Conservation (phyloP, 1,140 invertebrate species). For the Drosophila novamexicana region DNA sequence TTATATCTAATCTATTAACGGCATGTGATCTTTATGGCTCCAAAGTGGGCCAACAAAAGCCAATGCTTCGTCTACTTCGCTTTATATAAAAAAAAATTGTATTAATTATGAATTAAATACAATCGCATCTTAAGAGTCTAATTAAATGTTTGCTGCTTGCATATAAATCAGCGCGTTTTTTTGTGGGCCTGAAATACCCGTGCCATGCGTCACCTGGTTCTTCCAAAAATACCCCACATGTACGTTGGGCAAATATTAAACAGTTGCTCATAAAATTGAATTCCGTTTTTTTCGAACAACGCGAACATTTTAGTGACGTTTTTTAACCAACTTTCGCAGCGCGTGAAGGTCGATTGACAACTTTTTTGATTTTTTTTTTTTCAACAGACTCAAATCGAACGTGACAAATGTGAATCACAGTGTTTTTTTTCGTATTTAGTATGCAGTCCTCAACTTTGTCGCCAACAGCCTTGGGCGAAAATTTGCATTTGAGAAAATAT, state of each 20-base stretch:
- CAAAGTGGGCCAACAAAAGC: slow-evolving; percentile 52
- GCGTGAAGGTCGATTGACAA: slow-evolving; percentile 61
- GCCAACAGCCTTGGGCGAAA: slow-evolving; percentile 59
- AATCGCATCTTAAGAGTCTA: not conserved
- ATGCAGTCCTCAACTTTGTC: slow-evolving; percentile 53
- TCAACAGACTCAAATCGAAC: slow-evolving; percentile 28
- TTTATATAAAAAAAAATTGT: slow-evolving; percentile 1
- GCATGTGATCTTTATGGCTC: slow-evolving; percentile 45
- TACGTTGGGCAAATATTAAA: slow-evolving; percentile 58
- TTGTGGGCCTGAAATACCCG: slow-evolving; percentile 45
- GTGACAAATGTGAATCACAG: slow-evolving; percentile 65
- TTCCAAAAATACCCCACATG: slow-evolving; percentile 34
- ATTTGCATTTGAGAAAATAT: slow-evolving; percentile 56
- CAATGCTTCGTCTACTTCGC: not conserved
- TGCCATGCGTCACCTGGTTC: slow-evolving; percentile 49
- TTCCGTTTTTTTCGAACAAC: slow-evolving; percentile 53
- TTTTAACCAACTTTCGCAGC: slow-evolving; percentile 36
- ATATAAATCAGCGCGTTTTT: slow-evolving; percentile 35
- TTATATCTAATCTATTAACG: slow-evolving; percentile 31
- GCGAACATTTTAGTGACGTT: slow-evolving; percentile 60
- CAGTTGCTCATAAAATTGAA: slow-evolving; percentile 57
- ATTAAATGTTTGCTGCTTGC: slow-evolving; percentile 37
- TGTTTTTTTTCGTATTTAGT: slow-evolving; percentile 51
- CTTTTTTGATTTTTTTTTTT: slow-evolving; percentile 27
- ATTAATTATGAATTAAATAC: slow-evolving; percentile 45